Conservation (phyloP, 1,140 invertebrate species). For the Andrena cerasifolii region DNA sequence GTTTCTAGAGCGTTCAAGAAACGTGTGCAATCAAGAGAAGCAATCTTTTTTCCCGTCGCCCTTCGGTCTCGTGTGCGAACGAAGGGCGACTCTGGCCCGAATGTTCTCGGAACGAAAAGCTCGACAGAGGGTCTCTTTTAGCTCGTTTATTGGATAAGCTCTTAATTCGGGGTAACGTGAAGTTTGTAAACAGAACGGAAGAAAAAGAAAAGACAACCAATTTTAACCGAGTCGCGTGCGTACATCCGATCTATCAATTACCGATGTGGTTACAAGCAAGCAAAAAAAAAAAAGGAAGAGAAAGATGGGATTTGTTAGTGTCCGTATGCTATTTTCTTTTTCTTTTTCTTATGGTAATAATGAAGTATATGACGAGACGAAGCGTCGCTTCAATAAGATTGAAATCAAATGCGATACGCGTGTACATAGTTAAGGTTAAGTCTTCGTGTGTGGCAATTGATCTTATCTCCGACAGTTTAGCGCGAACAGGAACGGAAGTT, state of each 20-base stretch:
- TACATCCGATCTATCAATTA: no score
- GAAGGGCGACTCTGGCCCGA: background rate
- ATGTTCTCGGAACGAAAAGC: background rate
- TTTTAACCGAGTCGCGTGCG: conserved; percentile 3
- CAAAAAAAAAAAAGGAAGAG: no score
- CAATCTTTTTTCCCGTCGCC: conserved; percentile 25
- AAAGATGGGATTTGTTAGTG: conserved; percentile 54
- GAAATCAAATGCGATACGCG: conserved; percentile 66
- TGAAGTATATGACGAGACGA: conserved; percentile 11
- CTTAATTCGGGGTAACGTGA: conserved; percentile 1
- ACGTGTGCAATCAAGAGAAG: conserved; percentile 60
- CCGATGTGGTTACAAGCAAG: no score
- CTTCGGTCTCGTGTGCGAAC: background rate
- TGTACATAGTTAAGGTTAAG: conserved; percentile 67
- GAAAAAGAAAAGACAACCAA: conserved; percentile 4
- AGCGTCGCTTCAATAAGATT: conserved; percentile 48
- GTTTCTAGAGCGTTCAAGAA: conserved; percentile 28
- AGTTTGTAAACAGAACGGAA: conserved; percentile 17
- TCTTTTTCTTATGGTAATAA: background rate
- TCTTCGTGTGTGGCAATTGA: conserved; percentile 68
- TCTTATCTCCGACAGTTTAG: conserved; percentile 60
- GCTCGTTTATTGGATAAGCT: background rate
- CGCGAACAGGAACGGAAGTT: conserved; percentile 43
- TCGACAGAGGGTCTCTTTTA: background rate
- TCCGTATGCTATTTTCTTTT: conserved; percentile 38